Percentiles rank a stretch among this genome's conserved stretches.
These are phyloP conservation scores for Malurus leucopterus DNA, from an alignment of 2,797 vertebrate genomes.

Conservation along the genomic window DNA sequence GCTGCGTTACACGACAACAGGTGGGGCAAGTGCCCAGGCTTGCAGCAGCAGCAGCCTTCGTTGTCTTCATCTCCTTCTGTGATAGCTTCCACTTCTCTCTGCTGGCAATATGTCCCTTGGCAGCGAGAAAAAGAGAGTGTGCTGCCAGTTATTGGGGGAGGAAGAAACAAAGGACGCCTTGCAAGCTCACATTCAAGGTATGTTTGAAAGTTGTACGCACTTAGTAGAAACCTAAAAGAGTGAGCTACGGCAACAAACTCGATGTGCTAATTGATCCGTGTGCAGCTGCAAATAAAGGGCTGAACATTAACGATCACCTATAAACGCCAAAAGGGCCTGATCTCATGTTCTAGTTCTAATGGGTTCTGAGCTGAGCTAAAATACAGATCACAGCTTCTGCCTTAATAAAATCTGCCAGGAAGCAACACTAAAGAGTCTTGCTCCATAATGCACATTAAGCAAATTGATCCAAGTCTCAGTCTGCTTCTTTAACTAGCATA, in stretches of 20 bases:
- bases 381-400: background rate
- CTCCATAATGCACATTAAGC: background rate
- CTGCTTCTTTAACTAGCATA: background rate
- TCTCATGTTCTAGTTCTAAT: background rate
- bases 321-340: background rate
- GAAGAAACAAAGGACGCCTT: background rate
- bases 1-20: slow-evolving; percentile 91
- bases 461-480: background rate
- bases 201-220: background rate
- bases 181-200: background rate
- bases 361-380: background rate
- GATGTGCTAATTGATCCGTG: background rate
- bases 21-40: slow-evolving; percentile 87
- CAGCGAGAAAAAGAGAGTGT: slow-evolving; percentile 11
- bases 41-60: slow-evolving; percentile 91
- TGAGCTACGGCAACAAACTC: background rate
- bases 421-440: background rate
- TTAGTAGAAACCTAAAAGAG: background rate
- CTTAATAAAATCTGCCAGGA: background rate
- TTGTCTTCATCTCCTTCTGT: slow-evolving; percentile 93
- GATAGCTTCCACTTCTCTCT: slow-evolving; percentile 95
- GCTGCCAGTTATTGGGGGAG: background rate
- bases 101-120: slow-evolving; percentile 94
- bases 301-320: background rate
- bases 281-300: background rate